These are phyloP conservation scores for Creontiades dilutus DNA, from an alignment of 2,888 invertebrate genomes.

Conservation along the genomic window DNA sequence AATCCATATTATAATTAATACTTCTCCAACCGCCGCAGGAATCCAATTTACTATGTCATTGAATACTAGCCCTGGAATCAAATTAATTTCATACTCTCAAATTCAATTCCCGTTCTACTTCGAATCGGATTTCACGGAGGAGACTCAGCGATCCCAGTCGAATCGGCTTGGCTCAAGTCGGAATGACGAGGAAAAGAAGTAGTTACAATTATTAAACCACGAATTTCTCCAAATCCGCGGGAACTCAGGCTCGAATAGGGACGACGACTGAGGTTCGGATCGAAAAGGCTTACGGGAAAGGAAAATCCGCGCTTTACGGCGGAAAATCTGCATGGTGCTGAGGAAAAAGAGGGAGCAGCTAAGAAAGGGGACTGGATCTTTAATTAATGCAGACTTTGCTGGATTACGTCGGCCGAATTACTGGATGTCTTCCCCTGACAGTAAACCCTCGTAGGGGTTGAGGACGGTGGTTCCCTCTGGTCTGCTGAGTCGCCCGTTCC, in stretches of 20 bases:
- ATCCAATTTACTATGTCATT: too few species aligned
- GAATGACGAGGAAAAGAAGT: not conserved
- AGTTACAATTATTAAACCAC: constrained; percentile 14
- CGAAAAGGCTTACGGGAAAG: not conserved
- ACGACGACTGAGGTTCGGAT: not conserved
- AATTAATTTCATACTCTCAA: too few species aligned
- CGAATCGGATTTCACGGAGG: too few species aligned
- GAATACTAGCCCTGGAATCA: too few species aligned
- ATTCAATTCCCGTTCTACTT: too few species aligned
- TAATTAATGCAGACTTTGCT: constrained; percentile 68
- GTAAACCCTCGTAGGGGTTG: constrained; percentile 34
- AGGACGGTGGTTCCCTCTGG: not conserved
- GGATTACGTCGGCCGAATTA: constrained; percentile 61
- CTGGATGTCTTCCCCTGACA: constrained; percentile 33
- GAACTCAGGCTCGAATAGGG: not conserved
- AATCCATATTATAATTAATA: too few species aligned
- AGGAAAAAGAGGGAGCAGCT: not conserved
- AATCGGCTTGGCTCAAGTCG: not conserved
- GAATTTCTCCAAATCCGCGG: not conserved
- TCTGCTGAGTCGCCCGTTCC: constrained; percentile 61
- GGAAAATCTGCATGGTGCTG: not conserved
- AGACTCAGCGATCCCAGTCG: too few species aligned
- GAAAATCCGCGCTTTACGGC: not conserved
- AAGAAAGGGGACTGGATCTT: constrained; percentile 51
- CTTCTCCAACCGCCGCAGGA: too few species aligned